Conservation (phyloP, 2,113 vertebrate species). For the Scortum barcoo region DNA sequence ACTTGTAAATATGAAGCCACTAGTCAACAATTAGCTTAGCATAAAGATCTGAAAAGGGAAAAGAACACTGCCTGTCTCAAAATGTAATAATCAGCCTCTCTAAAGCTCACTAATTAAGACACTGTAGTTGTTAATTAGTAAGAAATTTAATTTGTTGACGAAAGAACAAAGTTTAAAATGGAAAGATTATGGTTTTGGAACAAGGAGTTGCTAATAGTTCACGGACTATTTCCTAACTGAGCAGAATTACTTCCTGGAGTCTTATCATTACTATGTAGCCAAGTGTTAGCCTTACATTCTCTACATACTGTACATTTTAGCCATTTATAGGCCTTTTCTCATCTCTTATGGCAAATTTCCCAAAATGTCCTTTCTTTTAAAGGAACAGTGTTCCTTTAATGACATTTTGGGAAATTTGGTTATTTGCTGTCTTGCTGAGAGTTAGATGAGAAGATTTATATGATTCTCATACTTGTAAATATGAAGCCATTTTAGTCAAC, state of each 20-base stretch:
- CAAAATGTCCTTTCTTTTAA: not conserved
- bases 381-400: conserved; percentile 12
- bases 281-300: conserved; percentile 52
- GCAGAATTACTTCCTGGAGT: not conserved
- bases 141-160: not conserved
- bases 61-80: no score
- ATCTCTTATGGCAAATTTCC: not conserved
- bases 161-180: not conserved
- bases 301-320: conserved; percentile 38
- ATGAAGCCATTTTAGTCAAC: not conserved
- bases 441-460: not conserved
- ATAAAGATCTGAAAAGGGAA: no score
- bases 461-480: not conserved
- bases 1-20: not conserved
- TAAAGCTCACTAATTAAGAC: not conserved
- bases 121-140: not conserved
- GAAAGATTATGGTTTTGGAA: not conserved
- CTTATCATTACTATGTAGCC: not conserved
- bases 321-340: conserved; percentile 1
- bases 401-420: conserved; percentile 1
- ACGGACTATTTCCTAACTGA: not conserved
- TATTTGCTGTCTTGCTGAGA: not conserved
- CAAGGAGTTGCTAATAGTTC: no score
- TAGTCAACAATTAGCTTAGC: not conserved
- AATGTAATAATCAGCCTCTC: not conserved